A percentile compares a stretch with the other conserved stretches of the same genome.
phyloP scores from a whole-genome alignment of 2,888 invertebrate genomes.

The Serrognathus titanus region DNA sequence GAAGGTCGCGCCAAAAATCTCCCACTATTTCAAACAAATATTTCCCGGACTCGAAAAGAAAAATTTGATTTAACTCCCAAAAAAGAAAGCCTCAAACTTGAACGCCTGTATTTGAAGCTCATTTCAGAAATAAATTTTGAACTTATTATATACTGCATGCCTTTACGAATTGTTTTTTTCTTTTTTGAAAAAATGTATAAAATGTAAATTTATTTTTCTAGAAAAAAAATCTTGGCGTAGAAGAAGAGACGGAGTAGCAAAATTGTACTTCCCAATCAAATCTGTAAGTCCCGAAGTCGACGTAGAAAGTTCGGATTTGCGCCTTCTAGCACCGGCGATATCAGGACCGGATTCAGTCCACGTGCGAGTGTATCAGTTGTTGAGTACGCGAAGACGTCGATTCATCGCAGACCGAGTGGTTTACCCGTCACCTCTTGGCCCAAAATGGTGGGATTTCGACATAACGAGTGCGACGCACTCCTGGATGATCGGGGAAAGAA shows the following conservation, averaged over 20 bases:
- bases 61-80: no score
- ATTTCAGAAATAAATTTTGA: no score
- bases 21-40: no score
- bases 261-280: slow-evolving; percentile 36
- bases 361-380: slow-evolving; percentile 44
- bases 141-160: no score
- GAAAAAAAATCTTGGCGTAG: slow-evolving; percentile 36
- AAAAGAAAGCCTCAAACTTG: no score
- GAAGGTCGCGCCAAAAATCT: no score
- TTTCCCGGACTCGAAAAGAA: no score
- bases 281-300: slow-evolving; percentile 23
- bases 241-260: slow-evolving; percentile 28
- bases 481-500: slow-evolving; percentile 50
- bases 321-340: slow-evolving; percentile 44
- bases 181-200: no score
- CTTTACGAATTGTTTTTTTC: no score
- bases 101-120: no score
- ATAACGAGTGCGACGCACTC: slow-evolving; percentile 52
- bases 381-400: slow-evolving; percentile 45
- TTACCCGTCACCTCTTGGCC: slow-evolving; percentile 41
- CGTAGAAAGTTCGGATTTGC: slow-evolving; percentile 51
- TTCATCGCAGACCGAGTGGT: slow-evolving; percentile 44
- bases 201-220: slow-evolving; percentile 24
- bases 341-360: slow-evolving; percentile 28
- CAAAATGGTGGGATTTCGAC: slow-evolving; percentile 62